Base-by-base conservation (phyloP, 2,797 vertebrate species). In the Spinibarbus caldwelli region DNA sequence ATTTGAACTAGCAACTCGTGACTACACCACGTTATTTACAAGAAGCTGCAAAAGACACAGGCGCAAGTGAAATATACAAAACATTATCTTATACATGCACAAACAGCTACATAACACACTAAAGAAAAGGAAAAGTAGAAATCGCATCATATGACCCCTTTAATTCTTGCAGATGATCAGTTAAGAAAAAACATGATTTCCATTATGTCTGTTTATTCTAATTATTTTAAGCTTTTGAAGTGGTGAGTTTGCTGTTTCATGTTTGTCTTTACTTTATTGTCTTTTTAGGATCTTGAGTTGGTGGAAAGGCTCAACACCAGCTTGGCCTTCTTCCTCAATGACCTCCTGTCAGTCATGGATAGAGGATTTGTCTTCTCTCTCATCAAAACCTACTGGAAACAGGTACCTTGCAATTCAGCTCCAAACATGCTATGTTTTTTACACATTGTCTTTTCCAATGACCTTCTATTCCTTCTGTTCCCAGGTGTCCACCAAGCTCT, bases 281-380 rank as follows among this genome's bases (percentile, higher is more conserved):
- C 47, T 36, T 43, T 78, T 81, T 84, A 99, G 98, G 98, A 99
- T 92, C 94, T 97, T 71, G 98, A 99, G 93, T 96, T 99, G 95
- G 97, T 98, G 62, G 98, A 99, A 91, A 97, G 97, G 89, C 96
- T 99, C 6, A 99, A 99, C 92, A 97, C 96, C 10, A 99, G 98
- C 78, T 96, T 99, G 71, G 98, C 97, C 0, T 99, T 99, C 93
- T 99, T 99, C 89, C 96, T 99, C 86, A 99, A 99, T 78, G 98
- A 99, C 91, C 91, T 99, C 64, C 94, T 99, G 87, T 99, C 98
- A 71, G 96, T 99, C 90, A 99, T 99, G 98, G 98, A 99, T 92
- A 94, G 98, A 92, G 98, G 98, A 79, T 99, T 99, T 91, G 98
- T 99, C 90, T 99, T 99, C 90, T 91, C 85, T 49, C 96, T 99